Base-by-base conservation (phyloP, 2,888 invertebrate species). In the Lasius platythorax region DNA sequence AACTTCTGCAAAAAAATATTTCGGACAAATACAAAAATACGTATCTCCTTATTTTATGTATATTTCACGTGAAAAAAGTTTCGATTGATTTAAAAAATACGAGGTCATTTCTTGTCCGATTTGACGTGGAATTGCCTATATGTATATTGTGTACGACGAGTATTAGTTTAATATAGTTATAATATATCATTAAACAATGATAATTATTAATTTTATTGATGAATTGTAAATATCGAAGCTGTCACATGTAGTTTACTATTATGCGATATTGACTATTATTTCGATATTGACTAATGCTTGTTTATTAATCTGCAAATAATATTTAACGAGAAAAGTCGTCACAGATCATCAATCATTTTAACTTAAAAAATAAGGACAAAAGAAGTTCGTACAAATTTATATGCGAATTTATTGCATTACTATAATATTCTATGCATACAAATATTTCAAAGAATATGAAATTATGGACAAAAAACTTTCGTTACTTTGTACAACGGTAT, bases 191-290 rank as follows among this genome's bases (percentile, higher is more conserved):
- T 53, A 66, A 66, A 66, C 3, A 78, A 68, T n/a, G 43, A 58
- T 30, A 9, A 68, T 5, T 68, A 78, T 70, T 68, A 70, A 78
- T 70, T 58, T 68, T 68, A 78, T 56, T 70, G 58, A 56, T 70
- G 68, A 15, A 5, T 46, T 56, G 70, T 78, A 78, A 78, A 78
- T 78, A 70, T 78, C 43, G 9, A 70, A 78, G 33, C 68, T 78
- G 78, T 58, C 78, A 58, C n/a, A 43, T 5, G 28, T 58, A 70
- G 70, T 28, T 78, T 30, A 70, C 43, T 76, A 37, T 75, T 58
- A 64, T 5, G n/a, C 43, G 30, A 68, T 50, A 50, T 23, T 23
- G 23, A 23, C 23, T 23, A 23, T 76, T 78, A 78, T 68, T 67
- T 30, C 67, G 53, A 76, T 46, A 46, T 56, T 56, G 67, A 68